A percentile compares a stretch with the other conserved stretches of the same genome.
Conservation (phyloP, 2,888 invertebrate species). For the Eulithis prunata region DNA sequence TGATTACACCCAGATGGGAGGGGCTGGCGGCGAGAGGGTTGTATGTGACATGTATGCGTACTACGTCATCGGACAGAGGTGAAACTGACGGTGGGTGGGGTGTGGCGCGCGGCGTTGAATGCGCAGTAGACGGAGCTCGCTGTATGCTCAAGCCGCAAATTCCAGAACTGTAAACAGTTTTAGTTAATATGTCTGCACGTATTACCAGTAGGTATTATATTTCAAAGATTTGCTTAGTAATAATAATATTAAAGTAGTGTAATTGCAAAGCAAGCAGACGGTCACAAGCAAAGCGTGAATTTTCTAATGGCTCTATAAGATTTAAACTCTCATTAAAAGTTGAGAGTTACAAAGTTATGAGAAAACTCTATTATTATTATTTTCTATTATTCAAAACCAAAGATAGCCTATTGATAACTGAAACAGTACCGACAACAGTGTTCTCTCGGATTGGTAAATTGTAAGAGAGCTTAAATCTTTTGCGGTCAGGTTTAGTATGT, state of each 20-base stretch:
- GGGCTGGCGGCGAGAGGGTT: constrained; percentile 83
- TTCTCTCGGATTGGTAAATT: not conserved
- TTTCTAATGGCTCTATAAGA: constrained; percentile 17
- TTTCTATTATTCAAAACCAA: too few species aligned
- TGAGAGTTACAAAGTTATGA: not conserved
- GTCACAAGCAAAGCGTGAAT: constrained; percentile 8
- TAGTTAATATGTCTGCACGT: not conserved
- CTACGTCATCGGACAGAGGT: constrained; percentile 86
- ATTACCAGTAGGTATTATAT: too few species aligned
- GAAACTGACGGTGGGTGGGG: constrained; percentile 86
- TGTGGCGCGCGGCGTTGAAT: constrained; percentile 87
- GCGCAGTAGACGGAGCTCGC: constrained; percentile 80
- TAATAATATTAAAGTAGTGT: too few species aligned
- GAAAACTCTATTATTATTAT: too few species aligned
- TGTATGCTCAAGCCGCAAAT: constrained; percentile 81
- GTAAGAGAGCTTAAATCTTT: constrained; percentile 23
- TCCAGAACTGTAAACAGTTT: constrained; percentile 68
- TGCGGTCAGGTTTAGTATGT: constrained; percentile 26
- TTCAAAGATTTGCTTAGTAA: not conserved
- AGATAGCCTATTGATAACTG: too few species aligned
- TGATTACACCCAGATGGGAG: constrained; percentile 76
- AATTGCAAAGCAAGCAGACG: constrained; percentile 2
- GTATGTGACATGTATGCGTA: constrained; percentile 92
- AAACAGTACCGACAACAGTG: not conserved
- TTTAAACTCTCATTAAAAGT: constrained; percentile 12